Base-by-base conservation (phyloP, 2,888 invertebrate genomes). In the Formica aserva region DNA sequence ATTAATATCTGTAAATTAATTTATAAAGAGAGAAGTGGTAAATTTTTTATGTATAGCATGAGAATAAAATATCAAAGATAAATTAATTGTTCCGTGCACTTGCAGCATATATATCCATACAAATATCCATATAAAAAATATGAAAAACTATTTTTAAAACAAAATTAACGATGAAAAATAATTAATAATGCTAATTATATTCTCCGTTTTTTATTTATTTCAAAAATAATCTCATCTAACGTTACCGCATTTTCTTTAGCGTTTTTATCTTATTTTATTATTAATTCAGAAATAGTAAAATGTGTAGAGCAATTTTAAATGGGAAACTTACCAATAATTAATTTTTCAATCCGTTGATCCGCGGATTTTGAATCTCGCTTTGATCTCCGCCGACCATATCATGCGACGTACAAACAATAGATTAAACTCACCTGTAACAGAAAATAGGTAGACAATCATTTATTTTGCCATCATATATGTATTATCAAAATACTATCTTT, bases 341-440 rank as follows among this genome's bases (percentile, higher is more conserved):
- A 74, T 63, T 55, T 55, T 52, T 75, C 75, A 18, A 3, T 32
- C n/a, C 26, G 18, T 15, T 67, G 45, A 52, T 66, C 35, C 66
- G 11, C 35, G 26, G 26, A 11, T 76, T 76, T 48, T 38, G 38
- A 60, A 80, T 80, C 55, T 81, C 38, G 15, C 1, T 55, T 52
- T 15, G 48, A 77, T 74, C 55, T 82, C 18, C 45, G 32, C 22
- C n/a, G 60, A 45, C 45, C 48, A 67, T 63, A 57, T 35, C 65
- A 57, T 75, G 66, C 63, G 26, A 65, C 29, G 38, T n/a, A 72
- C 45, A 35, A 48, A 26, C 18, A 35, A 74, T 63, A 57, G 45
- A 65, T 78, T 72, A 52, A 57, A 80, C 78, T 78, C 13, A 84
- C 82, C 78, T 85, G 67, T n/a, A 72, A 76, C 71, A 75, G 15